Conservation (phyloP, 1,140 invertebrate genomes). For the Scaptomyza hsui region DNA sequence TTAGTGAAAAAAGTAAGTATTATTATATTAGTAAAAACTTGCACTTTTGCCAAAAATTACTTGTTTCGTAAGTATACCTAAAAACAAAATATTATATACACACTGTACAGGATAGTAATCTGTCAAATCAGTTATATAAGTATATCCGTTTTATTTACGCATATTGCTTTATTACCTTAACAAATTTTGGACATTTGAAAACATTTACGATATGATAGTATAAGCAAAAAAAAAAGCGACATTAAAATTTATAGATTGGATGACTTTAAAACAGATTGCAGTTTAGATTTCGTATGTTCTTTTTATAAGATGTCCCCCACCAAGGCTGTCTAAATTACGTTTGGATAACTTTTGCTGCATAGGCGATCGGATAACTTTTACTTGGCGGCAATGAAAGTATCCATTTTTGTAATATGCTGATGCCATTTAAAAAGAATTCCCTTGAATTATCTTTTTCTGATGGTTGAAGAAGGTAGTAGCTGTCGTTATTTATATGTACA, state of each 20-base stretch:
- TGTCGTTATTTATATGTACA: constrained; percentile 45
- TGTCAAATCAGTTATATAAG: neutral
- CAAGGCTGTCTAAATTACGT: constrained; percentile 68
- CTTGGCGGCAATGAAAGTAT: neutral
- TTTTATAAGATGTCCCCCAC: constrained; percentile 67
- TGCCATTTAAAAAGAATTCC: neutral
- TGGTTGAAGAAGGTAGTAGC: constrained; percentile 40
- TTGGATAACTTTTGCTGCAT: constrained; percentile 31
- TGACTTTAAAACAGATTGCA: neutral
- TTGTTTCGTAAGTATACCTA: no score
- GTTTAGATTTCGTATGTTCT: constrained; percentile 16
- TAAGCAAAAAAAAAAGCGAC: neutral
- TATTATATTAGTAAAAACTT: neutral
- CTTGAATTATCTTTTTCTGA: neutral
- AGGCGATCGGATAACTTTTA: neutral
- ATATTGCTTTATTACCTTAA: constrained; percentile 15
- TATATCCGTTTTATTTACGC: neutral
- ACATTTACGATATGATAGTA: neutral
- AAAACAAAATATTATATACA: neutral
- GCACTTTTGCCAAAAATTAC: neutral
- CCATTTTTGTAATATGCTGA: neutral
- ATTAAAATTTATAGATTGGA: neutral
- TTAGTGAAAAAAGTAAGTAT: no score
- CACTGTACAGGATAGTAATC: no score
- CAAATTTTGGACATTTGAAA: neutral